These are phyloP conservation scores for Telenomus remus DNA, from an alignment of 1,140 invertebrate species.

Conservation along the genomic window DNA sequence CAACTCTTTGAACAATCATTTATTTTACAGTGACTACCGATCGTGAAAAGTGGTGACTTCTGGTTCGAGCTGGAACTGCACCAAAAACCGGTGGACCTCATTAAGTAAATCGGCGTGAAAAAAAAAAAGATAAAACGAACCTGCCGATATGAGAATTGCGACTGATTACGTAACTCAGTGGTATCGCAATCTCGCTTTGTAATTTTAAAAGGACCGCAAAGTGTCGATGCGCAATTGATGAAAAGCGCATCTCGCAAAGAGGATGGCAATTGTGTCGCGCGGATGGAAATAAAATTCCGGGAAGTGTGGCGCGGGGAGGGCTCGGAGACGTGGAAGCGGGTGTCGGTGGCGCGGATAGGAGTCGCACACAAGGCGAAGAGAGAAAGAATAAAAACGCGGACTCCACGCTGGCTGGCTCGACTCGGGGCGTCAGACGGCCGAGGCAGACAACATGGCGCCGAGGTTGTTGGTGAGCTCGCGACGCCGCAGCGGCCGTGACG, in stretches of 20 bases:
- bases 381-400: constrained; percentile 70
- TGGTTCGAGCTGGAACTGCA: no score
- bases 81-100: no score
- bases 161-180: no score
- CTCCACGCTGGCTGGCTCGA: constrained; percentile 71
- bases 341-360: constrained; percentile 5
- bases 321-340: constrained; percentile 7
- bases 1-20: no score
- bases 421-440: constrained; percentile 60
- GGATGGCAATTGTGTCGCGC: constrained; percentile 1
- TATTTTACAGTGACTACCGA: no score
- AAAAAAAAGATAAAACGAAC: no score
- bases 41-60: no score
- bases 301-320: constrained; percentile 21
- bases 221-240: constrained; percentile 43
- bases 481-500: constrained; percentile 63
- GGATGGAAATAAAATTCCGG: constrained; percentile 39
- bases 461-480: constrained; percentile 24
- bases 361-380: constrained; percentile 27
- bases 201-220: not conserved
- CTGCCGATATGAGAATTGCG: no score
- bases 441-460: constrained; percentile 75
- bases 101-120: no score
- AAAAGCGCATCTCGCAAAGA: constrained; percentile 1
- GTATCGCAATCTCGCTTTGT: not conserved